A percentile compares a stretch with the other conserved stretches of the same genome.
These are phyloP conservation scores for Meandrina meandrites DNA, from an alignment of 92 coral and sea anemone species.

Conservation along the genomic window DNA sequence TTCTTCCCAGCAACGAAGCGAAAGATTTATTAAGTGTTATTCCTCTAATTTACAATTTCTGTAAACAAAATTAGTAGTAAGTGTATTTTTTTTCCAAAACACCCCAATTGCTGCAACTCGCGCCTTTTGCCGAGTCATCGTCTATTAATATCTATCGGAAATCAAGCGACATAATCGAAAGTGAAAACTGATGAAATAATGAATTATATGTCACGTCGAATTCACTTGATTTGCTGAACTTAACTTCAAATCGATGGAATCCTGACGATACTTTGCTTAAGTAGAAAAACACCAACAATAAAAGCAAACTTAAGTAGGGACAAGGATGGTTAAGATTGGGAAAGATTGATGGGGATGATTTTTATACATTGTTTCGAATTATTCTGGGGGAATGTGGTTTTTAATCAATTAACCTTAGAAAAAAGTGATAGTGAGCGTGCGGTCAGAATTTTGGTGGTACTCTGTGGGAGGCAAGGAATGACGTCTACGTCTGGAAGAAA, in stretches of 20 bases:
- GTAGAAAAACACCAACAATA: background rate
- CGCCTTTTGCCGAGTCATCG: background rate
- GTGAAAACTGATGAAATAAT: background rate
- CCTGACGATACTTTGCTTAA: background rate
- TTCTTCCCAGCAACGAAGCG: conserved; percentile 4
- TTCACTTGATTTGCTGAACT: too few relatives aligned
- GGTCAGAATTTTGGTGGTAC: background rate
- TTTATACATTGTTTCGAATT: too few relatives aligned
- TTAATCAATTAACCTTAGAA: background rate
- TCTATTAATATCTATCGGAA: background rate
- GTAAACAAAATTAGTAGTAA: background rate
- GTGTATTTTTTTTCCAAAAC: background rate
- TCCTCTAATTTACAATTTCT: background rate
- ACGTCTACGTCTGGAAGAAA: background rate
- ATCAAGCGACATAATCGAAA: background rate
- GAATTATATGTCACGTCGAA: too few relatives aligned
- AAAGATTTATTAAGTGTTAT: background rate
- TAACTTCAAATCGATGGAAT: background rate
- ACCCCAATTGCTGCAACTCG: background rate
- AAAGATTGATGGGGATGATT: background rate
- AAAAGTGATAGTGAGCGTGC: background rate
- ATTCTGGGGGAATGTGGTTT: background rate
- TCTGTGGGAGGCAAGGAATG: background rate
- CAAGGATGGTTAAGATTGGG: background rate
- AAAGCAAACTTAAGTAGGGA: background rate